Evolutionary conservation across 1,140 invertebrate genomes (phyloP).

Genomic region (Battus philenor): DNA sequence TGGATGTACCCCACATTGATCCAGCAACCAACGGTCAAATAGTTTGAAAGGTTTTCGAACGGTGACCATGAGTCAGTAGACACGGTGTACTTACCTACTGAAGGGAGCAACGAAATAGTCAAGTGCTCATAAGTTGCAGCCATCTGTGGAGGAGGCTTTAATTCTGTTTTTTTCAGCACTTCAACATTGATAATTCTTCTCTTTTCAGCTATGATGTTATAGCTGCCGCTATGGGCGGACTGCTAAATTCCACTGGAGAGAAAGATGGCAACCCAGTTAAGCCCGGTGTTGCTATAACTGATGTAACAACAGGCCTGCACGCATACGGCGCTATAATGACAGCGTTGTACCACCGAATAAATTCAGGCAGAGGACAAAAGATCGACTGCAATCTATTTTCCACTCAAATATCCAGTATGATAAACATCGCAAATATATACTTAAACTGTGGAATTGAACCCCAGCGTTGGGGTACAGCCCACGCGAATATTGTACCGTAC

Average conservation of each 20-base stretch:
- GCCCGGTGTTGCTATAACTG: slow-evolving; percentile 94
- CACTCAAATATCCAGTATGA: slow-evolving; percentile 92
- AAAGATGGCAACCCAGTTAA: slow-evolving; percentile 91
- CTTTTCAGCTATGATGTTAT: slow-evolving; percentile 91
- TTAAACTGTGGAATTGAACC: slow-evolving; percentile 90
- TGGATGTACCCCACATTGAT: too few species aligned
- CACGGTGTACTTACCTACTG: too few species aligned
- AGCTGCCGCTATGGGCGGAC: slow-evolving; percentile 92
- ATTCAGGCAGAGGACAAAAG: slow-evolving; percentile 91
- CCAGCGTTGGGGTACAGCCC: slow-evolving; percentile 90
- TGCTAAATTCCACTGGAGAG: slow-evolving; percentile 93
- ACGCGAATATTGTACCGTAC: slow-evolving; percentile 97
- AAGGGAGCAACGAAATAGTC: too few species aligned
- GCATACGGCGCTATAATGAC: slow-evolving; percentile 97
- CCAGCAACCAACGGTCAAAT: too few species aligned
- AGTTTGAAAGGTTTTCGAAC: too few species aligned
- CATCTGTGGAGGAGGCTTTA: too few species aligned
- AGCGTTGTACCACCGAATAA: slow-evolving; percentile 86
- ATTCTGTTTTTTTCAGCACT: too few species aligned
- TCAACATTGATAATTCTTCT: too few species aligned
- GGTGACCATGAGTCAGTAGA: too few species aligned
- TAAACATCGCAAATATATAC: slow-evolving; percentile 94
- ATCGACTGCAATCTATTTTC: slow-evolving; percentile 96
- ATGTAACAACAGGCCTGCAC: slow-evolving; percentile 94
- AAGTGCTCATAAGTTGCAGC: too few species aligned